Conservation (phyloP, 2,797 vertebrate genomes). For the Rhinella marina region DNA sequence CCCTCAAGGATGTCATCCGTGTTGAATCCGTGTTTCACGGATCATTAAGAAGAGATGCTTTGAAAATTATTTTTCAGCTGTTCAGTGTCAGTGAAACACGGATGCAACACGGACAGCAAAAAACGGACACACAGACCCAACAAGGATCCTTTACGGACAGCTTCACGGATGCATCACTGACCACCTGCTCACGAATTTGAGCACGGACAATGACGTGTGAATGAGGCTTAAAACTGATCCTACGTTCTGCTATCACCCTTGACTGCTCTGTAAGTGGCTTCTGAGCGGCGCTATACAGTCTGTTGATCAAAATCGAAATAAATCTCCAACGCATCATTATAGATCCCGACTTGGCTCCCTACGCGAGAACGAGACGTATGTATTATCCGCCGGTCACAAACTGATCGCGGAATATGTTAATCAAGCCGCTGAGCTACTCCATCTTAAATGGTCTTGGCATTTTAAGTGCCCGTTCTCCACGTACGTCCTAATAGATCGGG, state of each 20-base stretch:
- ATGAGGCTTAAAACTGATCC: neutral
- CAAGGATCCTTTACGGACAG: no score
- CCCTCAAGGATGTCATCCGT: no score
- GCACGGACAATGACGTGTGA: no score
- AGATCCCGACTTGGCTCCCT: neutral
- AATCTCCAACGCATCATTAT: neutral
- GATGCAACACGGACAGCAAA: no score
- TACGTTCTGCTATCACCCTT: neutral
- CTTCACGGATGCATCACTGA: no score
- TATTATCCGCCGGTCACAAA: slow-evolving; percentile 17
- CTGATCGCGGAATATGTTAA: slow-evolving; percentile 29
- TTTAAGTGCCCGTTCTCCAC: slow-evolving; percentile 41
- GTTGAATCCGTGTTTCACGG: no score
- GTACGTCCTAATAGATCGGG: slow-evolving; percentile 17
- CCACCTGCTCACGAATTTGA: no score
- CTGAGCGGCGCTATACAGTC: neutral
- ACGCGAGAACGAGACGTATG: neutral
- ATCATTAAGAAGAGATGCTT: no score
- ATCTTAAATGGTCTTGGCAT: slow-evolving; percentile 54
- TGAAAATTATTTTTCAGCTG: no score
- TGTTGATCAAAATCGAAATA: slow-evolving; percentile 1
- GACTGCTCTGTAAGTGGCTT: neutral
- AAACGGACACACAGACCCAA: no score
- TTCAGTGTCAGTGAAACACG: no score
- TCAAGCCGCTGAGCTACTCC: neutral